These are phyloP conservation scores for Aradus depressus DNA, from an alignment of 2,888 invertebrate genomes.

Conservation along the genomic window DNA sequence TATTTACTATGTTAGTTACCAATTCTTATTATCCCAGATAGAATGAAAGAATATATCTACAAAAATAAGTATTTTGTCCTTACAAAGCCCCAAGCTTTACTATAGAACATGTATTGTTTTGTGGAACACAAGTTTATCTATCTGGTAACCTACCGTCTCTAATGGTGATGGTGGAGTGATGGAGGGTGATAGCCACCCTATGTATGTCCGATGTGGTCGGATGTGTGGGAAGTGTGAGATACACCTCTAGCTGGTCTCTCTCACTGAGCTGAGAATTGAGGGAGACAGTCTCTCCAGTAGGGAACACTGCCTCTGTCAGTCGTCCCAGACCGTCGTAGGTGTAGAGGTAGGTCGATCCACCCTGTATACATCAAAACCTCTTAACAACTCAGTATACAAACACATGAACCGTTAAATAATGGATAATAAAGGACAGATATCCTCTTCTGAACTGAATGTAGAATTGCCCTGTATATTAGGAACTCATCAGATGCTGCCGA, in stretches of 20 bases:
- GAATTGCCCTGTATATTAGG: no score
- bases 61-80: no score
- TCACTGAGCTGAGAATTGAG: slow-evolving; percentile 66
- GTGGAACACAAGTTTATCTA: no score
- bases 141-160: slow-evolving; percentile 56
- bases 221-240: slow-evolving; percentile 46
- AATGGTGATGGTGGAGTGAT: slow-evolving; percentile 53
- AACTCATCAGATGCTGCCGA: no score
- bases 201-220: slow-evolving; percentile 27
- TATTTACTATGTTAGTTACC: no score
- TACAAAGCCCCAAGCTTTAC: no score
- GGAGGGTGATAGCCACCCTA: slow-evolving; percentile 30
- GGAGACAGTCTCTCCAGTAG: slow-evolving; percentile 80
- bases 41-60: no score
- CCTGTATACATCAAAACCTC: slow-evolving; percentile 41
- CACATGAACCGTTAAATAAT: slow-evolving; percentile 10
- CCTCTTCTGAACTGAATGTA: no score
- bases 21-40: no score
- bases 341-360: slow-evolving; percentile 79
- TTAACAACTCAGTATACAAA: slow-evolving; percentile 9
- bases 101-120: no score
- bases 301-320: slow-evolving; percentile 72
- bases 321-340: slow-evolving; percentile 84
- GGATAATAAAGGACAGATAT: no score
- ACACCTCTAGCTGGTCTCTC: slow-evolving; percentile 63